Conservation (phyloP, 2,113 vertebrate species). For the Forbesichthys papilliferus region DNA sequence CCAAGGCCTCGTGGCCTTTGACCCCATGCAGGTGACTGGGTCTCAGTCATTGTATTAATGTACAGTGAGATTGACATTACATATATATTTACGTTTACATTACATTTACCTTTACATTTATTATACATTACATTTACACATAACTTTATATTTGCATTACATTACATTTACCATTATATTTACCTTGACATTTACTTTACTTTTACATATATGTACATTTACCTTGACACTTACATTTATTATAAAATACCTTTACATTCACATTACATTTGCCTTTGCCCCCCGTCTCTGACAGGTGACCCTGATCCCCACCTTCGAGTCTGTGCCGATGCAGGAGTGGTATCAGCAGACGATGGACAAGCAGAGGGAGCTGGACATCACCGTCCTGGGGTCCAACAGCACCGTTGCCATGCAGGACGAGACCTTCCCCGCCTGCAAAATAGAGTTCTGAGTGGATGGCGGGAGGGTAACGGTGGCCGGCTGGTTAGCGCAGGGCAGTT, state of each 20-base stretch:
- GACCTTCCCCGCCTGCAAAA: slow-evolving; percentile 93
- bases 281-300: slow-evolving; percentile 78
- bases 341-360: slow-evolving; percentile 85
- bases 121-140: no score
- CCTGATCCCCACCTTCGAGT: slow-evolving; percentile 91
- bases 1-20: slow-evolving; percentile 70
- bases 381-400: slow-evolving; percentile 90
- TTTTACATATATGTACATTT: no score
- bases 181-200: no score
- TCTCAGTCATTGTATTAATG: no score
- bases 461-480: neutral
- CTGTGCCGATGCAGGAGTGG: slow-evolving; percentile 86
- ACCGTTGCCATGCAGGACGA: slow-evolving; percentile 95
- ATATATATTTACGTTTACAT: slow-evolving; percentile 1
- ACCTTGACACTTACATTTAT: neutral
- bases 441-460: slow-evolving; percentile 82
- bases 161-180: no score
- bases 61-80: no score
- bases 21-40: no score
- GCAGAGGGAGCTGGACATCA: slow-evolving; percentile 84
- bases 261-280: no score
- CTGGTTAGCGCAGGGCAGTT: no score
- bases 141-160: neutral
- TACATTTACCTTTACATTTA: no score
- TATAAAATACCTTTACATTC: no score